A percentile compares a stretch with the other conserved stretches of the same genome.
These are phyloP conservation scores for Fragum sueziense DNA, from an alignment of 2,888 invertebrate species.

Conservation along the genomic window DNA sequence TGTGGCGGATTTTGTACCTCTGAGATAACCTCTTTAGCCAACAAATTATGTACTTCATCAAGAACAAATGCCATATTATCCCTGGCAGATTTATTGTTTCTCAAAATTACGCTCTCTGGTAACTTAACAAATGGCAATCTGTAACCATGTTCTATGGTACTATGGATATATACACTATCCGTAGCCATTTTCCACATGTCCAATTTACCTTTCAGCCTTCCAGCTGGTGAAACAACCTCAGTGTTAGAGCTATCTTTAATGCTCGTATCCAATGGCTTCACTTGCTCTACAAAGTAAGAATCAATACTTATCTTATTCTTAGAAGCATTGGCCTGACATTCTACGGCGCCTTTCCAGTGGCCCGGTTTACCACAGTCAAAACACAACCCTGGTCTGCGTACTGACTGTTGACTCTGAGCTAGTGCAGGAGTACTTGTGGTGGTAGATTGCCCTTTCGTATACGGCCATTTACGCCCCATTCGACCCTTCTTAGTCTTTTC, in stretches of 20 bases:
- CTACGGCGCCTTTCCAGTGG: slow-evolving; percentile 36
- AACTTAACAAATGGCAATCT: no score
- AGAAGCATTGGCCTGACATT: slow-evolving; percentile 23
- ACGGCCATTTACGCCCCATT: background rate
- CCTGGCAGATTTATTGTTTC: no score
- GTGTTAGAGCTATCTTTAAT: no score
- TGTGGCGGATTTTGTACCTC: no score
- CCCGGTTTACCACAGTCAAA: slow-evolving; percentile 42
- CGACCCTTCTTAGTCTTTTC: slow-evolving; percentile 4
- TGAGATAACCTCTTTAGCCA: no score
- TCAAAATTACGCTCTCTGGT: no score
- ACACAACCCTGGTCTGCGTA: slow-evolving; percentile 26
- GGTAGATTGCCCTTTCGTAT: background rate
- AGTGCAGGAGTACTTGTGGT: background rate
- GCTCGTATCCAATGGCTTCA: background rate
- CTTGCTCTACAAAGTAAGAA: background rate
- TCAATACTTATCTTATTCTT: slow-evolving; percentile 36
- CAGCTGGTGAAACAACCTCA: no score
- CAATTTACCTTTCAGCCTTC: background rate
- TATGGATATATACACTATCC: no score
- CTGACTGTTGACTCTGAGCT: background rate
- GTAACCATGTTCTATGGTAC: no score
- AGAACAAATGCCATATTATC: no score
- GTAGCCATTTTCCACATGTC: no score
- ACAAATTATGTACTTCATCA: no score